A percentile compares a stretch with the other conserved stretches of the same genome.
Conservation (phyloP, 2,113 vertebrate genomes). For the Acanthisitta chloris region DNA sequence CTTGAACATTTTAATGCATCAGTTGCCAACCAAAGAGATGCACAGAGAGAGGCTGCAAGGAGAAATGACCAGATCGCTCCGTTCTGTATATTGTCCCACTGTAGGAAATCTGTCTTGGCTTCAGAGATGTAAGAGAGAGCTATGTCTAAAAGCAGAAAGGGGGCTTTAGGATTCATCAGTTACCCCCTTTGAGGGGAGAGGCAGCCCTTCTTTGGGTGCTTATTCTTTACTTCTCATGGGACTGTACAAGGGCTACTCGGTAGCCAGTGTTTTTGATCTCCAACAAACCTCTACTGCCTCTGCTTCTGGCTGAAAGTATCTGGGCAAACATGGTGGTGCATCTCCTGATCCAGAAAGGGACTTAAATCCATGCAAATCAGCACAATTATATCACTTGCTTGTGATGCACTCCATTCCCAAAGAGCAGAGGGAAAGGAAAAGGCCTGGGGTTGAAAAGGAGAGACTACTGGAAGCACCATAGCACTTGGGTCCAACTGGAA, state of each 20-base stretch:
- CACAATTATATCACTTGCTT: background rate
- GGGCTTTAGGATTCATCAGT: background rate
- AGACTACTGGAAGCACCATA: background rate
- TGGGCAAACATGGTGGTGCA: background rate
- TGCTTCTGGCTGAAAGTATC: background rate
- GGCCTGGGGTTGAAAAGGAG: background rate
- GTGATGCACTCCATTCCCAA: background rate
- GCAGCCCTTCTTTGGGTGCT: background rate
- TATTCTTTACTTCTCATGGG: background rate
- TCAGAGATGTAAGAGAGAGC: background rate
- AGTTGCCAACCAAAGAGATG: background rate
- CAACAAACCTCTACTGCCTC: background rate
- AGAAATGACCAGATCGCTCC: background rate
- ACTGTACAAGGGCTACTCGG: fast-evolving
- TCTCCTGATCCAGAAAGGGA: background rate
- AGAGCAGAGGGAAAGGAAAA: background rate
- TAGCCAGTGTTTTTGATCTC: background rate
- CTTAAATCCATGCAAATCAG: background rate
- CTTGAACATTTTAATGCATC: background rate
- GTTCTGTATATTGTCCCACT: background rate
- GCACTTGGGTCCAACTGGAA: background rate
- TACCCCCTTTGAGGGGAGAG: background rate
- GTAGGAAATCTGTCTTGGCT: background rate
- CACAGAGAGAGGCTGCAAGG: background rate
- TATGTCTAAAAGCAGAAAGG: background rate